These are phyloP conservation scores for human DNA, from an alignment of 2,113 vertebrate genomes.

Conservation along the genomic window GRCh38 chr3:164092501-164093000, in stretches of 20 bases:
- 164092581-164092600: not conserved
- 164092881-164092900: not conserved
- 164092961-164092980: not conserved
- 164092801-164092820: not conserved
- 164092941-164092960: constrained; percentile 20
- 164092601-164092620: not conserved
- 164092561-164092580: not conserved
- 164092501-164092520: not conserved
- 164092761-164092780: not conserved
- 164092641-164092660: not conserved
- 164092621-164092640: not conserved
- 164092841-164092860: not conserved
- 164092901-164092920: not conserved
- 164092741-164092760: not conserved
- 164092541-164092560: not conserved
- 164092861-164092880: not conserved
- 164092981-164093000: not conserved
- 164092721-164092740: not conserved
- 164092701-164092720: not conserved
- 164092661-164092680: not conserved
- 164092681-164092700: not conserved
- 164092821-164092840: not conserved
- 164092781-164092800: not conserved
- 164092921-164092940: not conserved
- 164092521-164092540: not conserved